Percentiles rank a stretch among this genome's conserved stretches.
Conservation (phyloP, 2,888 invertebrate species). For the Heliconius sara region DNA sequence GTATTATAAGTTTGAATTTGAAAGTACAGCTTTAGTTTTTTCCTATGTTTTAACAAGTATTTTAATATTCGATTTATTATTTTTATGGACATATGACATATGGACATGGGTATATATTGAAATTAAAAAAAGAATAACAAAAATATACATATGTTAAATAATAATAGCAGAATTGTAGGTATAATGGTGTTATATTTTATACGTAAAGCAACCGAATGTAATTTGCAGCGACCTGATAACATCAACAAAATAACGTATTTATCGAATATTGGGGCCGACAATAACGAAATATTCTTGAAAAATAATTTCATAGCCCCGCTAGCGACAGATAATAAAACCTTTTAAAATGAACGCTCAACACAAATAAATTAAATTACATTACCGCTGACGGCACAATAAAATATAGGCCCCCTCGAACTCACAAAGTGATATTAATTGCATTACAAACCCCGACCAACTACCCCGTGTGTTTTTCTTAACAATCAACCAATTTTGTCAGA, state of each 20-base stretch:
- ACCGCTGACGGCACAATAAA: conserved; percentile 53
- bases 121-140: background rate
- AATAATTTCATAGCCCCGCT: conserved; percentile 11
- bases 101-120: no score
- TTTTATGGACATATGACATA: no score
- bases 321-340: conserved; percentile 26
- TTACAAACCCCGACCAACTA: conserved; percentile 69
- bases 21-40: no score
- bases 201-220: background rate
- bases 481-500: conserved; percentile 64
- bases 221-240: background rate
- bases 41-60: no score
- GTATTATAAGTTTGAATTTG: no score
- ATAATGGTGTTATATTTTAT: background rate
- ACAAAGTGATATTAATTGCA: conserved; percentile 82
- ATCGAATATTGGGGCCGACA: conserved; percentile 3
- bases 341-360: conserved; percentile 44
- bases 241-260: conserved; percentile 31
- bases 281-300: conserved; percentile 25
- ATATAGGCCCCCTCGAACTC: conserved; percentile 60
- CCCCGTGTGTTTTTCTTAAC: conserved; percentile 82
- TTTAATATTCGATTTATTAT: no score
- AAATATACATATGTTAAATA: background rate
- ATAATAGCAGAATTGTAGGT: background rate
- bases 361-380: conserved; percentile 49